Evolutionary conservation across 2,888 invertebrate species (phyloP), one percentile per base, ranked within the genome.

Genomic region (Ectemnius continuus): DNA sequence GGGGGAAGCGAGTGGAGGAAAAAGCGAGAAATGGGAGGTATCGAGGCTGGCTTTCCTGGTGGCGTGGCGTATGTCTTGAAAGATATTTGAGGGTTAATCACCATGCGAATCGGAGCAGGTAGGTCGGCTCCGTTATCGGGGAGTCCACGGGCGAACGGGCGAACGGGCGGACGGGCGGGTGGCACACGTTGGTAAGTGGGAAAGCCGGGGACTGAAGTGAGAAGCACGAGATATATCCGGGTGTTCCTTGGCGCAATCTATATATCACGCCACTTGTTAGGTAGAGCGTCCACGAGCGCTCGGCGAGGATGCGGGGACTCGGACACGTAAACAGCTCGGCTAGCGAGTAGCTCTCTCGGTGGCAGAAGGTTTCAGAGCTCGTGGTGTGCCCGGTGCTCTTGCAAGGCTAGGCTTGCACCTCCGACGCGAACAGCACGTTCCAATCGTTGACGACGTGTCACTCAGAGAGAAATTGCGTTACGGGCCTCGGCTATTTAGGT

Each of bases 401-500:
- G 36, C 36, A 36, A 36, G 36, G 36, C 36, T 36, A 36, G 11
- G 36, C 23, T 23, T 23, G 36, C 36, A 75, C 76, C 75, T 71
- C 71, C 76, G 75, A 16, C 5, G 56, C n/a, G 66, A 70, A 62
- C 60, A 70, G 46, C 60, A 73, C 75, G 74, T n/a, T 13, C 64
- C 73, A 80, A 76, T 67, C 73, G 83, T 70, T 74, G 82, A 59
- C 82, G 82, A 83, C 84, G 84, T 83, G 84, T 83, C 84, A 83
- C 76, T 36, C 8, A 36, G 36, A 70, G 67, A 63, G 73, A 78
- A 78, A 81, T 82, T 79, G 74, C 74, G 82, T 83, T 82, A 84
- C 84, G 84, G 78, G 73, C 70, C 58, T 65, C 80, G 82, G 78
- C 68, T 83, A 83, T 83, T 83, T 84, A 84, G 84, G 84, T 84